Evolutionary conservation across 1,140 invertebrate species (phyloP).

Genomic region (Cotesia glomerata): DNA sequence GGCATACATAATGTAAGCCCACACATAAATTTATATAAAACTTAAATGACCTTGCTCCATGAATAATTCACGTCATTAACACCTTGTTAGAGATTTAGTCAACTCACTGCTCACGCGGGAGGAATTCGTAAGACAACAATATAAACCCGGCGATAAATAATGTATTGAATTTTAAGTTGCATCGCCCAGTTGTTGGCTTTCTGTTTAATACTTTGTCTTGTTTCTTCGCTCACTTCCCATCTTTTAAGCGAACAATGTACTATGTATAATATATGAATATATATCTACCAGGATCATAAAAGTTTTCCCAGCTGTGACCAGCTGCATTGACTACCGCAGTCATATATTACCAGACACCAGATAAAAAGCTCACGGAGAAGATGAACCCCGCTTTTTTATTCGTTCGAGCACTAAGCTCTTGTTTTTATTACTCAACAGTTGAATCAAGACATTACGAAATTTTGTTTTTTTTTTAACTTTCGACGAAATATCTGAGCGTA

Average conservation of each 20-base stretch:
- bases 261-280: no score
- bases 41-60: background rate
- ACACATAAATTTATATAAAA: background rate
- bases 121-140: background rate
- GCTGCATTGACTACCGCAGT: constrained; percentile 8
- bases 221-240: no score
- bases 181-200: no score
- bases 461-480: no score
- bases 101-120: background rate
- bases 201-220: no score
- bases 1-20: background rate
- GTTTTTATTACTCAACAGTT: background rate
- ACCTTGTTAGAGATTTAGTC: background rate
- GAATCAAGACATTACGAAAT: no score
- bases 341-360: background rate
- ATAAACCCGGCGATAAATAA: background rate
- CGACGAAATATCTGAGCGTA: no score
- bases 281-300: background rate
- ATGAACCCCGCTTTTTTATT: background rate
- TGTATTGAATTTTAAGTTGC: background rate
- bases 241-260: no score
- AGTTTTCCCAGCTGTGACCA: constrained; percentile 10
- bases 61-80: background rate
- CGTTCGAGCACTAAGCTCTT: background rate
- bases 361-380: background rate